phyloP scores from a whole-genome alignment of 2,797 vertebrate genomes.

The Xiphorhynchus erythropygius region DNA sequence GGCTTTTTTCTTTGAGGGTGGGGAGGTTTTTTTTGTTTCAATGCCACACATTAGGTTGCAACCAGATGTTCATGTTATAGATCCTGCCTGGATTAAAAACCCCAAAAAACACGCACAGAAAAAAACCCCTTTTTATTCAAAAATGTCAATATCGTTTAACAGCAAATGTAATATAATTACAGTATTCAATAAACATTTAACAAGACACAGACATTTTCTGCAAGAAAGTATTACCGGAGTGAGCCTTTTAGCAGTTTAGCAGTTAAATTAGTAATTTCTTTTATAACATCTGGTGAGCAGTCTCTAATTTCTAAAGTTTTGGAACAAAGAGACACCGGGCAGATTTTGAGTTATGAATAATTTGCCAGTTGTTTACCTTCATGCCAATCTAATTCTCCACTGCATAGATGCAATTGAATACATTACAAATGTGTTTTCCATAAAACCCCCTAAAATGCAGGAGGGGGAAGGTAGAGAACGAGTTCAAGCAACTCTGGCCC shows the following conservation, averaged over 20 bases:
- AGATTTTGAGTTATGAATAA: slow-evolving; percentile 74
- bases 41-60: slow-evolving; percentile 63
- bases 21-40: slow-evolving; percentile 53
- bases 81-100: slow-evolving; percentile 56
- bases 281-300: slow-evolving; percentile 81
- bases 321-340: slow-evolving; percentile 69
- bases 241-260: slow-evolving; percentile 79
- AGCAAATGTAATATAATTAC: slow-evolving; percentile 79
- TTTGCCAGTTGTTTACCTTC: slow-evolving; percentile 80
- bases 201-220: slow-evolving; percentile 78
- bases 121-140: slow-evolving; percentile 41
- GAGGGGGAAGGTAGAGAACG: background rate
- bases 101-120: background rate
- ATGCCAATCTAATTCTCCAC: slow-evolving; percentile 75
- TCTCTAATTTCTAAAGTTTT: slow-evolving; percentile 79
- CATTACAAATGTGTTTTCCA: slow-evolving; percentile 71
- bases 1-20: slow-evolving; percentile 34
- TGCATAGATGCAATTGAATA: slow-evolving; percentile 62
- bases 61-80: slow-evolving; percentile 75
- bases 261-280: slow-evolving; percentile 78
- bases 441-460: slow-evolving; percentile 20
- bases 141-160: slow-evolving; percentile 82
- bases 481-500: background rate
- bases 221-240: slow-evolving; percentile 70
- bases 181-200: slow-evolving; percentile 81